phyloP scores from a whole-genome alignment of 1,140 invertebrate species.

The Dysdera silvatica region DNA sequence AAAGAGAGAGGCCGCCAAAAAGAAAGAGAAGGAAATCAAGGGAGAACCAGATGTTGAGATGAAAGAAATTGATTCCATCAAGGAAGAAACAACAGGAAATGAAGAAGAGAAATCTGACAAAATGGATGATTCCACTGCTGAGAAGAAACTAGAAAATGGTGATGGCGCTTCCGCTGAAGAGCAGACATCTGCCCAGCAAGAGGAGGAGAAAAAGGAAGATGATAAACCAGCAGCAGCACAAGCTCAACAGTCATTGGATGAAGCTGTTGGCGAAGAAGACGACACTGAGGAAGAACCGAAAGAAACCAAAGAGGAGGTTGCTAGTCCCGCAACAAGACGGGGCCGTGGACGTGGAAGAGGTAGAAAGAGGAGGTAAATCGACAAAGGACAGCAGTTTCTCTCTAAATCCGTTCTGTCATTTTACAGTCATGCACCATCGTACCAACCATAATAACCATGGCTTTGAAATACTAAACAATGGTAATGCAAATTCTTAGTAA shows the following conservation, averaged over 20 bases:
- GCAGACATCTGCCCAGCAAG: not conserved
- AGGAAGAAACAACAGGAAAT: slow-evolving; percentile 5
- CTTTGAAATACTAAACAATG: too few relatives aligned
- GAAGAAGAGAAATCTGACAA: not conserved
- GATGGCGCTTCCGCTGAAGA: not conserved
- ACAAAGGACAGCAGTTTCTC: too few relatives aligned
- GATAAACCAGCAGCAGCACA: slow-evolving; percentile 20
- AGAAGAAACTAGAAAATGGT: slow-evolving; percentile 10
- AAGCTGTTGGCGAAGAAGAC: slow-evolving; percentile 17
- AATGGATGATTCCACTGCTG: not conserved
- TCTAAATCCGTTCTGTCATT: too few relatives aligned
- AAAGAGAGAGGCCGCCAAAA: slow-evolving; percentile 13
- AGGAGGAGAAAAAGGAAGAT: slow-evolving; percentile 11
- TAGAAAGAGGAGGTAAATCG: slow-evolving; percentile 20
- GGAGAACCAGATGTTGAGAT: slow-evolving; percentile 22
- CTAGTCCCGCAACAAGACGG: slow-evolving; percentile 17
- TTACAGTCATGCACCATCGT: too few relatives aligned
- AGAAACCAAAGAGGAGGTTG: slow-evolving; percentile 11
- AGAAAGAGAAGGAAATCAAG: slow-evolving; percentile 6
- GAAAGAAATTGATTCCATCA: slow-evolving; percentile 15
- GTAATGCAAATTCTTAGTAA: too few relatives aligned
- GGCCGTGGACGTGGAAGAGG: slow-evolving; percentile 21
- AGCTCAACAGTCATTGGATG: slow-evolving; percentile 11
- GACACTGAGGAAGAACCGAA: slow-evolving; percentile 10
- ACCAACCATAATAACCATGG: too few relatives aligned